Percentiles rank a stretch among this genome's conserved stretches.
phyloP scores from a whole-genome alignment of 2,888 invertebrate species.

The Saturnia pavonia region DNA sequence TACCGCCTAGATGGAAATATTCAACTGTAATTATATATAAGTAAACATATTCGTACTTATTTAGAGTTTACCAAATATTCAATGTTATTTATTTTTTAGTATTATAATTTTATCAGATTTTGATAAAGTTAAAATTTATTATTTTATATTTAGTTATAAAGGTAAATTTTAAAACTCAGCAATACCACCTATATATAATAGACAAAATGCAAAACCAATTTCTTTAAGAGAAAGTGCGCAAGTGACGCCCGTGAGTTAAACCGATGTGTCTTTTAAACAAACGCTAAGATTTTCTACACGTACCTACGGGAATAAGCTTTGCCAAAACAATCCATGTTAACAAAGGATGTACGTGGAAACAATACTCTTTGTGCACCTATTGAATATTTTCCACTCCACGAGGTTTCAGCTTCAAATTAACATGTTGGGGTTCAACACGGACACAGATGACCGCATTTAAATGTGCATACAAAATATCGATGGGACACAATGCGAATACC shows the following conservation, averaged over 20 bases:
- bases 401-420: slow-evolving; percentile 62
- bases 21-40: slow-evolving; percentile 12
- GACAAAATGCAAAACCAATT: no score
- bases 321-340: slow-evolving; percentile 23
- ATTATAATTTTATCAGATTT: no score
- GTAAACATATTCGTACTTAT: no score
- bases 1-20: slow-evolving; percentile 17
- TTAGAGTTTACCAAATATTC: no score
- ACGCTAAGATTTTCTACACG: slow-evolving; percentile 5
- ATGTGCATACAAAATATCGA: slow-evolving; percentile 79
- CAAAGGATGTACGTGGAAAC: slow-evolving; percentile 28
- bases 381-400: slow-evolving; percentile 52
- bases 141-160: no score
- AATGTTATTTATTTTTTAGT: no score
- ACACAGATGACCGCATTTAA: slow-evolving; percentile 76
- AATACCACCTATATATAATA: no score
- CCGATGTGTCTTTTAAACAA: background rate
- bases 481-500: slow-evolving; percentile 69
- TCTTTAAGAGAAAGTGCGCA: no score
- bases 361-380: slow-evolving; percentile 41
- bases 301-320: slow-evolving; percentile 5
- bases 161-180: no score
- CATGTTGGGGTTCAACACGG: slow-evolving; percentile 51
- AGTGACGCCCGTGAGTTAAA: no score
- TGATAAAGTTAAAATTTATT: no score